These are phyloP conservation scores for Anadara kagoshimensis DNA, from an alignment of 1,140 invertebrate genomes.

Conservation along the genomic window DNA sequence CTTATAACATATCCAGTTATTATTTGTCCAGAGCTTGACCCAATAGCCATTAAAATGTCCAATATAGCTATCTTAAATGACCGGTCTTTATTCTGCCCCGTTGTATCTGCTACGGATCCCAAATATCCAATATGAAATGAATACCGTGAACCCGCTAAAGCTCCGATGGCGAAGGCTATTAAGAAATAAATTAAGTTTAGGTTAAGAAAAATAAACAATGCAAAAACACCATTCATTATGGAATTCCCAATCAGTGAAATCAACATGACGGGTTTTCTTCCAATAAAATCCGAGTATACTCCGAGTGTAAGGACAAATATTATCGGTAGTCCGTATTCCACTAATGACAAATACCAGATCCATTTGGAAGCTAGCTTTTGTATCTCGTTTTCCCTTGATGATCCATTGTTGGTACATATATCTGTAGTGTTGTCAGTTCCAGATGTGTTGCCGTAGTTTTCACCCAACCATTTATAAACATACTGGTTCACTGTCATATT, in stretches of 20 bases:
- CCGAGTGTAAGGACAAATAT: neutral
- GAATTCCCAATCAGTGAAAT: neutral
- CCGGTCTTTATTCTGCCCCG: neutral
- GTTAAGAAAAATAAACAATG: slow-evolving; percentile 1
- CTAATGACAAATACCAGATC: slow-evolving; percentile 6
- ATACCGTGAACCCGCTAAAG: slow-evolving; percentile 7
- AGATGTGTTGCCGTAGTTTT: too few relatives aligned
- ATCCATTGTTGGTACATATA: too few relatives aligned
- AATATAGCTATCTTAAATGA: slow-evolving; percentile 11
- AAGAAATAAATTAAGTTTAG: slow-evolving; percentile 12
- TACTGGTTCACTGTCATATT: too few relatives aligned
- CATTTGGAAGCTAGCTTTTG: slow-evolving; percentile 9
- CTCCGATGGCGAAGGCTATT: neutral
- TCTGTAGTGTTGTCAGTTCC: too few relatives aligned
- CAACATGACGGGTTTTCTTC: slow-evolving; percentile 14
- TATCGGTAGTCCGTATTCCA: slow-evolving; percentile 2
- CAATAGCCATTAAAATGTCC: slow-evolving; percentile 2
- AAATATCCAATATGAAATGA: slow-evolving; percentile 11
- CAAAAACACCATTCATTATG: neutral
- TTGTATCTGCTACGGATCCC: neutral
- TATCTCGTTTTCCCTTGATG: neutral
- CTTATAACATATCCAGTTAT: slow-evolving; percentile 7
- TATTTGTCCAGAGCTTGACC: neutral
- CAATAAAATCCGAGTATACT: slow-evolving; percentile 1
- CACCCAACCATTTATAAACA: too few relatives aligned